These are phyloP conservation scores for Bostrychus sinensis DNA, from an alignment of 2,113 vertebrate genomes.

Conservation along the genomic window DNA sequence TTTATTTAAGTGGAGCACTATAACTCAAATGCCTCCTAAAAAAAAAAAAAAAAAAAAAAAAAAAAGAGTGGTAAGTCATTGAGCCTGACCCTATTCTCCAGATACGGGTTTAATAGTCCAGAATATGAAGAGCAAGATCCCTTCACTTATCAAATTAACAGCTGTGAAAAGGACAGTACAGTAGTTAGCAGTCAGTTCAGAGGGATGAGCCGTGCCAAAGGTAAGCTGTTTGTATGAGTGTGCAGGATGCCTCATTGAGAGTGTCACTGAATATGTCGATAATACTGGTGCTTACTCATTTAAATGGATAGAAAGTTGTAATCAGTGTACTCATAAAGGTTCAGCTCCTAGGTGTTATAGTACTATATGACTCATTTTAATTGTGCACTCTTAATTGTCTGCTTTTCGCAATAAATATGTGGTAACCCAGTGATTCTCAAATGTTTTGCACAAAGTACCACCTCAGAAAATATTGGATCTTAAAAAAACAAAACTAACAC, in stretches of 20 bases:
- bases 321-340: too few species aligned
- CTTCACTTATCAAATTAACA: conserved; percentile 75
- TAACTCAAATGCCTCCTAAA: conserved; percentile 60
- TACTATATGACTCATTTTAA: too few species aligned
- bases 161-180: conserved; percentile 61
- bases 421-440: too few species aligned
- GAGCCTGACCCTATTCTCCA: conserved; percentile 64
- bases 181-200: conserved; percentile 50
- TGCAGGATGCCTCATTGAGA: conserved; percentile 19
- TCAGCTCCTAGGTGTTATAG: too few species aligned
- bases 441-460: not conserved
- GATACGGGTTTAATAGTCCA: conserved; percentile 71
- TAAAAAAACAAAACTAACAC: too few species aligned
- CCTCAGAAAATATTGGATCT: too few species aligned
- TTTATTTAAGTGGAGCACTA: conserved; percentile 47
- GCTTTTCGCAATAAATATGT: too few species aligned
- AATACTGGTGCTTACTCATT: too few species aligned
- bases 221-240: conserved; percentile 64
- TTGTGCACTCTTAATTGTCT: too few species aligned
- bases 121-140: conserved; percentile 68
- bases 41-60: too few species aligned
- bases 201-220: conserved; percentile 44
- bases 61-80: conserved; percentile 66
- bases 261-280: not conserved
- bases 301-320: too few species aligned